Base-by-base conservation (phyloP, 2,113 vertebrate genomes). In the Paramormyrops kingsleyae region DNA sequence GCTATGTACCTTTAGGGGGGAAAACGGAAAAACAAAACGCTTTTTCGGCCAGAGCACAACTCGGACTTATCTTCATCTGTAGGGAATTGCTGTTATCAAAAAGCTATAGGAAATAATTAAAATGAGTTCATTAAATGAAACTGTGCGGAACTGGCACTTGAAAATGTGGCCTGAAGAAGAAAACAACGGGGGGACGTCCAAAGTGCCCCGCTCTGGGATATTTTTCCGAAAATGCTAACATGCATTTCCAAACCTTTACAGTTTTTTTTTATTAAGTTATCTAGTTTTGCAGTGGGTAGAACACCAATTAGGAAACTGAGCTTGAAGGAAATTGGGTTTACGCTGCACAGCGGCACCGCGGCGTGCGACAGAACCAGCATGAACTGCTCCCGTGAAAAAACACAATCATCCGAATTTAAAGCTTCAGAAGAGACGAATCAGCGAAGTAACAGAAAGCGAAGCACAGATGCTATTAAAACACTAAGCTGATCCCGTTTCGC, bases 61-160 rank as follows among this genome's bases (percentile, higher is more conserved):
- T 90, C n/a, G 62, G 39, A 83, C 62, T 88, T 90, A 90, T 87
- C 89, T 70, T 59, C 84, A 90, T 87, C 83, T 53, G 86, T 49
- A 88, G 44, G 9, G 87, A 83, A 90, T 90, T 88, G 86, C 86
- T 31, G 62, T 50, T 56, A 83, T 88, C 50, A 88, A 88, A 84
- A 74, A 80, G 50, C 90, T 88, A 83, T 88, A 88, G 87, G 90
- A 88, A 90, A 88, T 83, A 83, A 90, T 90, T 90, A 84, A 88
- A 90, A 88, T 88, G 90, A 83, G 87, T 44, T 59, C 74, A 56
- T 88, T 90, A 83, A 83, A 84, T 84, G 44, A 90, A 90, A 90
- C 87, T 83, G 74, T 44, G 90, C 74, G 77, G 90, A 90, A 88
- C 90, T 90, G 90, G 70, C 87, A 90, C 42, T 87, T 80, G 77